Evolutionary conservation across 2,888 invertebrate species (phyloP).

Genomic region (Polydrusus pterygomalis): DNA sequence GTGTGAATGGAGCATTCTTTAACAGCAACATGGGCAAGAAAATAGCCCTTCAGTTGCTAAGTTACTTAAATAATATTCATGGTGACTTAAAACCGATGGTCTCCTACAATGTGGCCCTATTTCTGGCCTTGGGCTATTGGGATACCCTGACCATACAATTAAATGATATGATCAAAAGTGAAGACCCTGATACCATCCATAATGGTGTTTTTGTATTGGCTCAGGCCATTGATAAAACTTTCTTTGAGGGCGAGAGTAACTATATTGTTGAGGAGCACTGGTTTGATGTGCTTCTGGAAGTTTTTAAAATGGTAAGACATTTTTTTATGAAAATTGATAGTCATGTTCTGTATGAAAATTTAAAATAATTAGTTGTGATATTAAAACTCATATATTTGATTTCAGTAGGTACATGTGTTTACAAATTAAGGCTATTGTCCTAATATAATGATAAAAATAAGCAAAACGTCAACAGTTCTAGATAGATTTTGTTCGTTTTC

Average conservation of each 20-base stretch:
- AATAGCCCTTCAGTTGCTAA: conserved; percentile 53
- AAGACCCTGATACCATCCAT: conserved; percentile 49
- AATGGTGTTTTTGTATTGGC: conserved; percentile 58
- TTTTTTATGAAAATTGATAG: no score
- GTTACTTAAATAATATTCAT: conserved; percentile 36
- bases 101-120: conserved; percentile 39
- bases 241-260: conserved; percentile 41
- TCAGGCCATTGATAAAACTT: conserved; percentile 53
- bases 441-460: no score
- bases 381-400: no score
- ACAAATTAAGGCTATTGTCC: no score
- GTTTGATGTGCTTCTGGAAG: conserved; percentile 57
- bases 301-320: conserved; percentile 56
- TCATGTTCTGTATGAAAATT: no score
- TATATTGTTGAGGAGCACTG: conserved; percentile 56
- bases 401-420: no score
- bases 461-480: no score
- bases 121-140: conserved; percentile 52
- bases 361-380: no score
- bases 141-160: conserved; percentile 32
- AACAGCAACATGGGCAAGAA: conserved; percentile 46
- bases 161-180: conserved; percentile 55
- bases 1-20: conserved; percentile 34
- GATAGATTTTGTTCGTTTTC: no score
- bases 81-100: conserved; percentile 48